A percentile compares a stretch with the other conserved stretches of the same genome.
Evolutionary conservation across 2,888 invertebrate genomes (phyloP).

Genomic region (Phania funesta): DNA sequence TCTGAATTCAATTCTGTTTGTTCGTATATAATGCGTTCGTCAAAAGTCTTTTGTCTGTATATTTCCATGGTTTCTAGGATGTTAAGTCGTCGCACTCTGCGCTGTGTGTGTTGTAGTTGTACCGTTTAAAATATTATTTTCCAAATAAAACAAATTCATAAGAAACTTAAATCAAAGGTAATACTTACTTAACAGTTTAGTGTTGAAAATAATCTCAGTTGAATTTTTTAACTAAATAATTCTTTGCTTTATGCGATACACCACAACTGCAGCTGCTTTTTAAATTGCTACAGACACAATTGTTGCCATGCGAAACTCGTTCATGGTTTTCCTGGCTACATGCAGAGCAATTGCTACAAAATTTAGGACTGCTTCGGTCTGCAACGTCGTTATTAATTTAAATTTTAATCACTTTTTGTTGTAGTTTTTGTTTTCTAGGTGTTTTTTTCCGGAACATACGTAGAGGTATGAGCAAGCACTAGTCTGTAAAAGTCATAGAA

Average conservation of each 20-base stretch:
- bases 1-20: no score
- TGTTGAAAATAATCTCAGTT: no score
- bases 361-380: background rate
- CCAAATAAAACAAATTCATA: no score
- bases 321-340: conserved; percentile 3
- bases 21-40: no score
- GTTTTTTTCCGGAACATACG: background rate
- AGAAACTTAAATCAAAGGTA: no score
- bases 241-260: background rate
- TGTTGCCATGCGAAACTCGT: background rate
- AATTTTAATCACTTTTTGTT: background rate
- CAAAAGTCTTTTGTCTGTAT: no score
- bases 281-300: conserved; percentile 2
- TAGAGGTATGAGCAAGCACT: background rate
- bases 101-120: no score
- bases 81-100: no score
- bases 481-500: background rate
- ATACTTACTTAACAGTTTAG: no score
- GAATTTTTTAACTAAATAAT: background rate
- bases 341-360: background rate
- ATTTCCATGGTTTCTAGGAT: no score
- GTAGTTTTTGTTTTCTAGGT: background rate
- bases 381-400: conserved; percentile 15
- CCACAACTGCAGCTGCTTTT: background rate
- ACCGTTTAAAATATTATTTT: no score